Evolutionary conservation across 2,113 vertebrate genomes (phyloP).

Genomic region (Neolamprologus longior): DNA sequence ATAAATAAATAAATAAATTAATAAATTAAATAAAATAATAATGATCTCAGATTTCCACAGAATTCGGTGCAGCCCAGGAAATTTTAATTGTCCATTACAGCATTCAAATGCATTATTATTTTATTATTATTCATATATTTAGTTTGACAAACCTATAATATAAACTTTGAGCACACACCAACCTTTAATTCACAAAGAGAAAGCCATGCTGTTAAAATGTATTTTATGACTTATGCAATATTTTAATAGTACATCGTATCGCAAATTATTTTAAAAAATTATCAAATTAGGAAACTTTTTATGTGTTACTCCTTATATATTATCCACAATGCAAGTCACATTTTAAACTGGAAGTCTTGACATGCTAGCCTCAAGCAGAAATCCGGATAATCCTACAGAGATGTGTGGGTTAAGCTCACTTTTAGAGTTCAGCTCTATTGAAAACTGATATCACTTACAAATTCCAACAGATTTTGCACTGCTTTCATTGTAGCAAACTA

Average conservation of each 20-base stretch:
- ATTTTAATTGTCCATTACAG: neutral
- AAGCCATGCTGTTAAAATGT: neutral
- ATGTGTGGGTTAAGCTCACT: neutral
- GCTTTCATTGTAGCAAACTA: neutral
- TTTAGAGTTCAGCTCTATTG: neutral
- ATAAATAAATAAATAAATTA: neutral
- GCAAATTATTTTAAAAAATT: rapidly evolving
- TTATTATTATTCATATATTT: neutral
- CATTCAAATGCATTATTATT: neutral
- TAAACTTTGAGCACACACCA: neutral
- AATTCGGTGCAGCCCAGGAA: neutral
- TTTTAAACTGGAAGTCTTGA: neutral
- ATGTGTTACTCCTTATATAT: neutral
- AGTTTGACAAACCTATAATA: neutral
- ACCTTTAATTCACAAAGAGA: neutral
- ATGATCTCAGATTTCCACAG: neutral
- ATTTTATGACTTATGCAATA: neutral
- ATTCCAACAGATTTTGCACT: neutral
- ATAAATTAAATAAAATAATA: neutral
- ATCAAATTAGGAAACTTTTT: neutral
- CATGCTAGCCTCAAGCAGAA: neutral
- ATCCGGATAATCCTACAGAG: neutral
- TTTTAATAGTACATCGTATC: neutral
- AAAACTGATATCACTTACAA: neutral
- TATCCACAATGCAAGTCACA: neutral